Conservation (phyloP, 2,113 vertebrate species). For the Pan paniscus region DNA sequence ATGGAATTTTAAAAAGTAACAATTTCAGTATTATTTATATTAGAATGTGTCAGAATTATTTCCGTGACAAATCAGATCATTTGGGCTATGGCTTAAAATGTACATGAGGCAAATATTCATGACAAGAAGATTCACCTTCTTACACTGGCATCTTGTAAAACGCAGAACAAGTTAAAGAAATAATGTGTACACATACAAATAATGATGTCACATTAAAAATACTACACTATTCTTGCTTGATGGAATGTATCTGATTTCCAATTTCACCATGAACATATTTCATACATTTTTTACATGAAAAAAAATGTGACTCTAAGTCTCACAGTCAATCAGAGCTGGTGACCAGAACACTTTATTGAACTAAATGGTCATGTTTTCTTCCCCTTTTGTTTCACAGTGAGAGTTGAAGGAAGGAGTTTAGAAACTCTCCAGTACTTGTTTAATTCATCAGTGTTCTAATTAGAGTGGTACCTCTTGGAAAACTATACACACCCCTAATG, state of each 20-base stretch:
- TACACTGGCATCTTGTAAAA: neutral
- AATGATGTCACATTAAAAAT: neutral
- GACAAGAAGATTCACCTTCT: neutral
- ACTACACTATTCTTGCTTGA: neutral
- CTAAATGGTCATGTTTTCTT: neutral
- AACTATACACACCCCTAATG: neutral
- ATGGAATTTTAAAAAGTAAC: neutral
- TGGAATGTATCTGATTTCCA: neutral
- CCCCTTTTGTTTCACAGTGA: neutral
- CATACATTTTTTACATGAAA: neutral
- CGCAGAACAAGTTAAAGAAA: neutral
- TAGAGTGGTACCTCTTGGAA: neutral
- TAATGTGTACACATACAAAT: neutral
- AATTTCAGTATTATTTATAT: neutral
- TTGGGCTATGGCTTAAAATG: neutral
- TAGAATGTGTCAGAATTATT: neutral
- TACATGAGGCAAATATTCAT: neutral
- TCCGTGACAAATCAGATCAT: slow-evolving; percentile 9
- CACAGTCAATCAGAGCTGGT: neutral
- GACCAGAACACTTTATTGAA: neutral
- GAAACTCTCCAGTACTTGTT: neutral
- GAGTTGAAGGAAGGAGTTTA: neutral
- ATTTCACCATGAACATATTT: neutral
- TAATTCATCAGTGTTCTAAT: neutral
- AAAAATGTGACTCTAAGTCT: neutral